phyloP scores from a whole-genome alignment of 2,113 vertebrate species.

The Rhineura floridana region DNA sequence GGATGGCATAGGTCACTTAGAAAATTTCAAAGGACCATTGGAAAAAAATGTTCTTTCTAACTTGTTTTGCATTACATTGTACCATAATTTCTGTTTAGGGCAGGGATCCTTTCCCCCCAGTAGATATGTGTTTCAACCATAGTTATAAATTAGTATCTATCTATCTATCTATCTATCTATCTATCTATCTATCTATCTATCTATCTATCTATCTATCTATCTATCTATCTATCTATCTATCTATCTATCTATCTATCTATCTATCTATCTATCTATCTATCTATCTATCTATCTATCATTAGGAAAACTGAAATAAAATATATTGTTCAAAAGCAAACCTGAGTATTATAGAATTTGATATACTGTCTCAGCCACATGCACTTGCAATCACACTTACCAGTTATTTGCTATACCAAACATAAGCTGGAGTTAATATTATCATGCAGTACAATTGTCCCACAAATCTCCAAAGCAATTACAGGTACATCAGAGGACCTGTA shows the following conservation, averaged over 20 bases:
- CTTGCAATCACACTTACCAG: not conserved
- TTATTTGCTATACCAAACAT: not conserved
- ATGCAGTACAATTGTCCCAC: too few relatives aligned
- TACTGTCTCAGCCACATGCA: not conserved
- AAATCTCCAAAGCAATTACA: not conserved
- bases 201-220: not conserved
- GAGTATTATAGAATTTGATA: not conserved
- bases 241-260: not conserved
- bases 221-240: not conserved
- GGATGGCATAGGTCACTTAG: not conserved
- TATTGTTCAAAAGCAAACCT: not conserved
- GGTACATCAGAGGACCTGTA: not conserved
- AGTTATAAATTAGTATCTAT: too few relatives aligned
- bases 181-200: not conserved
- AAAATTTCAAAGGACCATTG: not conserved
- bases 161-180: not conserved
- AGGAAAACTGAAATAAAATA: not conserved
- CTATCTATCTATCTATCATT: not conserved
- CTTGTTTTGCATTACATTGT: not conserved
- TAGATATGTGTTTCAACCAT: fast-evolving
- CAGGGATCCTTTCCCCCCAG: not conserved
- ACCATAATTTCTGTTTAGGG: not conserved
- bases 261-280: not conserved
- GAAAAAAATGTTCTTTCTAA: not conserved
- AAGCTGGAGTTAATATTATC: not conserved